These are phyloP conservation scores for Agriopis leucophaearia DNA, from an alignment of 2,888 invertebrate species.

Conservation along the genomic window DNA sequence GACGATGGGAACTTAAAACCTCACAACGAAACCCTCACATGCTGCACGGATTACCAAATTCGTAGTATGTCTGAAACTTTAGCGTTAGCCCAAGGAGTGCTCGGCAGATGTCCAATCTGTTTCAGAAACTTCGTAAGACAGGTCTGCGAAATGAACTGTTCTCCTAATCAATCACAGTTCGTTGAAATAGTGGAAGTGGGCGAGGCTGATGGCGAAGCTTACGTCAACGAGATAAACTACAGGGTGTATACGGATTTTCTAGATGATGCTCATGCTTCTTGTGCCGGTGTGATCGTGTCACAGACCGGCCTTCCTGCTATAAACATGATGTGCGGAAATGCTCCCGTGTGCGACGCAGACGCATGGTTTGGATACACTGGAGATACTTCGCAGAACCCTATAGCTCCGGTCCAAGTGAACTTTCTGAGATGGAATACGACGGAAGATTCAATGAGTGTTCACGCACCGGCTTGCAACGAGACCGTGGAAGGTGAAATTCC, in stretches of 20 bases:
- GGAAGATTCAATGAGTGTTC: slow-evolving; percentile 74
- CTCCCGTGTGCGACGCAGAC: slow-evolving; percentile 87
- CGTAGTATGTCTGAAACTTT: slow-evolving; percentile 83
- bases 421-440: slow-evolving; percentile 78
- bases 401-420: slow-evolving; percentile 88
- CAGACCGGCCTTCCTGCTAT: slow-evolving; percentile 91
- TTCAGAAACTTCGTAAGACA: slow-evolving; percentile 90
- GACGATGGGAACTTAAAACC: slow-evolving; percentile 66
- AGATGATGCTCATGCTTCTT: slow-evolving; percentile 90
- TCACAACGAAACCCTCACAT: slow-evolving; percentile 79
- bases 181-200: slow-evolving; percentile 57
- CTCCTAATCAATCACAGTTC: slow-evolving; percentile 88
- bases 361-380: slow-evolving; percentile 90
- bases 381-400: slow-evolving; percentile 76
- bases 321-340: slow-evolving; percentile 92
- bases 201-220: slow-evolving; percentile 57
- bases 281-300: slow-evolving; percentile 91
- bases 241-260: slow-evolving; percentile 88
- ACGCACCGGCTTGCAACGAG: slow-evolving; percentile 86
- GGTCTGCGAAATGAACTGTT: slow-evolving; percentile 94
- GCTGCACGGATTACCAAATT: slow-evolving; percentile 88
- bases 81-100: slow-evolving; percentile 88
- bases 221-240: slow-evolving; percentile 80
- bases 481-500: slow-evolving; percentile 83
- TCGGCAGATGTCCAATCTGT: slow-evolving; percentile 94